Evolutionary conservation across 2,113 vertebrate genomes (phyloP).

Genomic region (Cariama cristata): DNA sequence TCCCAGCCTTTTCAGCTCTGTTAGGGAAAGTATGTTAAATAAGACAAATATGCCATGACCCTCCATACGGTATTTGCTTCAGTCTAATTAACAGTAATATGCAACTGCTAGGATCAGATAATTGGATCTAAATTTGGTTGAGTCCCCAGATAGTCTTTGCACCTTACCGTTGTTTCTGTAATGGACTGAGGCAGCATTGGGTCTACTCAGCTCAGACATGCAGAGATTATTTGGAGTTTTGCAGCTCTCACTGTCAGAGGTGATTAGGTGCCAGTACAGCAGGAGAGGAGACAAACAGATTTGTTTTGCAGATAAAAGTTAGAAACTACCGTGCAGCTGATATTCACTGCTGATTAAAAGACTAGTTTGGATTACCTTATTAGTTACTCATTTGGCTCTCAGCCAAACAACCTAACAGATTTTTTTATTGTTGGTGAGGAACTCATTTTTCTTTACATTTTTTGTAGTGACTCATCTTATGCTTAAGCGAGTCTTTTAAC

Average conservation of each 20-base stretch:
- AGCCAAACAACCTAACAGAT: not conserved
- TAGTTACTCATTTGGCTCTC: not conserved
- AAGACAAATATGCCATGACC: not conserved
- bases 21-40: not conserved
- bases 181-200: not conserved
- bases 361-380: not conserved
- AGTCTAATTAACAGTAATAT: not conserved
- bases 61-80: not conserved
- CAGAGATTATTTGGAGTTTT: not conserved
- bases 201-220: not conserved
- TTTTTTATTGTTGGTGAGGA: not conserved
- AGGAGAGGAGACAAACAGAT: constrained; percentile 1
- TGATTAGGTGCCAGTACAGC: not conserved
- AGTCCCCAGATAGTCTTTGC: not conserved
- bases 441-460: not conserved
- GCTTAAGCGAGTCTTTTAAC: not conserved
- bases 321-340: not conserved
- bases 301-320: constrained; percentile 14
- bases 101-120: not conserved
- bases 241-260: not conserved
- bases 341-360: not conserved
- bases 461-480: not conserved
- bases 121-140: not conserved
- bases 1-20: not conserved
- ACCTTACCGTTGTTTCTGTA: not conserved